These are phyloP conservation scores for Sebastes itinus DNA, from an alignment of 2,797 vertebrate species.

Conservation along the genomic window DNA sequence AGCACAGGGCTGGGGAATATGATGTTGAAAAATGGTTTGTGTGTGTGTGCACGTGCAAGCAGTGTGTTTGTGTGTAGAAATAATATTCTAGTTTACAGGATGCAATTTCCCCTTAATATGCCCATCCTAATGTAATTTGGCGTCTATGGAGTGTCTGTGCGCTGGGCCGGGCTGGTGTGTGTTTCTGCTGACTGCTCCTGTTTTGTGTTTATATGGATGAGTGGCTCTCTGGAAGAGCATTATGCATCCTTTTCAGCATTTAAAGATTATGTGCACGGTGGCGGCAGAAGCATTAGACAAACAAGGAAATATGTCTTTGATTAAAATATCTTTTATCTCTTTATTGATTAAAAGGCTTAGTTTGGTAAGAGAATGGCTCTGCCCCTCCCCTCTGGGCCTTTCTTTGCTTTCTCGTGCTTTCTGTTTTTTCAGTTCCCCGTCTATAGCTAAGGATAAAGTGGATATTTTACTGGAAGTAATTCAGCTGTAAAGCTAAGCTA, in stretches of 20 bases:
- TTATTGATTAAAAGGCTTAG: conserved; percentile 87
- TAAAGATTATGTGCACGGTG: conserved; percentile 78
- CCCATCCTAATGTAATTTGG: conserved; percentile 95
- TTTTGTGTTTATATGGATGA: conserved; percentile 84
- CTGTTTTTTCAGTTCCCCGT: conserved; percentile 18
- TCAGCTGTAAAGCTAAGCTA: neutral
- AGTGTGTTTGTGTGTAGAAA: conserved; percentile 72
- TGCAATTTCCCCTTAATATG: conserved; percentile 95
- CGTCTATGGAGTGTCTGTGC: conserved; percentile 86
- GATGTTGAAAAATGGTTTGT: conserved; percentile 66
- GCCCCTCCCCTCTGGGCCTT: conserved; percentile 46
- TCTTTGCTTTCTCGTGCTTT: conserved; percentile 39
- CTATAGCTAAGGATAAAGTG: neutral
- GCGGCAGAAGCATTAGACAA: conserved; percentile 78
- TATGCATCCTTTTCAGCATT: conserved; percentile 82
- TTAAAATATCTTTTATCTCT: conserved; percentile 89
- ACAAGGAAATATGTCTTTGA: conserved; percentile 84
- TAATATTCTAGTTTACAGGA: conserved; percentile 94
- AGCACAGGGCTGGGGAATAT: conserved; percentile 42
- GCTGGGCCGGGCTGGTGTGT: conserved; percentile 74
- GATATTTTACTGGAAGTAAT: conserved; percentile 1
- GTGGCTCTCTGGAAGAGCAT: conserved; percentile 77
- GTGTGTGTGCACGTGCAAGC: conserved; percentile 44
- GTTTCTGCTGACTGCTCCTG: conserved; percentile 86
- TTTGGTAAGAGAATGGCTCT: conserved; percentile 82